These are phyloP conservation scores for Drosophila kepulauana DNA, from an alignment of 1,140 invertebrate genomes.

Conservation along the genomic window DNA sequence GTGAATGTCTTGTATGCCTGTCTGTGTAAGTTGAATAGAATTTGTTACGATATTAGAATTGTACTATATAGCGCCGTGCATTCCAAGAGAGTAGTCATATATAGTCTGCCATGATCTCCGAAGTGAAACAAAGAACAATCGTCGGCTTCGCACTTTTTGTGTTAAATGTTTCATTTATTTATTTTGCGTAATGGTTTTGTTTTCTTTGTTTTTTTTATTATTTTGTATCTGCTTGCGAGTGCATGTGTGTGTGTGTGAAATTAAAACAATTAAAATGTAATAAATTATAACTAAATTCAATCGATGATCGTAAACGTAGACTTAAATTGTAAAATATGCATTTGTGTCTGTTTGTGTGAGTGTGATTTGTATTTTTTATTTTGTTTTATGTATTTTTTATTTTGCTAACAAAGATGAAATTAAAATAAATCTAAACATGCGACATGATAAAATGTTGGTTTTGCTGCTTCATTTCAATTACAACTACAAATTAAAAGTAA, in stretches of 20 bases:
- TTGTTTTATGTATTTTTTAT: constrained; percentile 28
- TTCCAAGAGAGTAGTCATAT: constrained; percentile 46
- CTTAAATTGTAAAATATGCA: constrained; percentile 74
- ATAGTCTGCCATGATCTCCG: constrained; percentile 58
- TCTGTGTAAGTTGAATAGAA: constrained; percentile 22
- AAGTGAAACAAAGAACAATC: constrained; percentile 37
- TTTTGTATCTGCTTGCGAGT: constrained; percentile 17
- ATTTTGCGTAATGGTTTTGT: constrained; percentile 66
- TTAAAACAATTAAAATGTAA: constrained; percentile 61
- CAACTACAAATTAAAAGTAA: constrained; percentile 52
- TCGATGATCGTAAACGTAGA: constrained; percentile 54
- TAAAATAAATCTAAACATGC: constrained; percentile 39
- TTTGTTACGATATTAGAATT: constrained; percentile 50
- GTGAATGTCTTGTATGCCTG: not conserved
- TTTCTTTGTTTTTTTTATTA: constrained; percentile 11
- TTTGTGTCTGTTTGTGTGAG: constrained; percentile 40
- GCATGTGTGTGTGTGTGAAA: constrained; percentile 46
- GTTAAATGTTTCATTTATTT: constrained; percentile 78
- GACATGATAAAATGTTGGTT: constrained; percentile 41
- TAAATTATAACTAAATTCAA: constrained; percentile 72
- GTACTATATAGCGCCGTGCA: constrained; percentile 20
- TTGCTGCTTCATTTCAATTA: constrained; percentile 67
- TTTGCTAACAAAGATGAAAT: constrained; percentile 60
- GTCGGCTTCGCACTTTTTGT: constrained; percentile 53
- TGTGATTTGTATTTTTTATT: constrained; percentile 15